phyloP scores from a whole-genome alignment of 1,140 invertebrate species.

The Apis cerana region DNA sequence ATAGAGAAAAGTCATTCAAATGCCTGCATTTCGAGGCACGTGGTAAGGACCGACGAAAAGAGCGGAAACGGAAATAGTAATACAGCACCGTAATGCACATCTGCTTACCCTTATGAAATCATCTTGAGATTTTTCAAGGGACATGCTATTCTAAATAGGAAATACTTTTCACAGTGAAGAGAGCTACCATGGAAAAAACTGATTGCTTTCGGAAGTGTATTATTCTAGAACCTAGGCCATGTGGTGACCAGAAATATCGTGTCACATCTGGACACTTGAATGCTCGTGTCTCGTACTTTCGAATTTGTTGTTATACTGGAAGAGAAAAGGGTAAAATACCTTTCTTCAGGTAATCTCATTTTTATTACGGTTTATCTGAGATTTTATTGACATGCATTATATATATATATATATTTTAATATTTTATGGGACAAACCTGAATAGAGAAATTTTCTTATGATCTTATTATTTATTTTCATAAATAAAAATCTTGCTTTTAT shows the following conservation, averaged over 20 bases:
- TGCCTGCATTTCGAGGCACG: not conserved
- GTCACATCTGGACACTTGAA: constrained; percentile 12
- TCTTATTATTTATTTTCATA: not conserved
- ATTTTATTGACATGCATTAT: too few species aligned
- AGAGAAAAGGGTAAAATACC: constrained; percentile 10
- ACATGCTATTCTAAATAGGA: constrained; percentile 1
- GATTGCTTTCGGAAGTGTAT: constrained; percentile 36
- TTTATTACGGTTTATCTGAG: not conserved
- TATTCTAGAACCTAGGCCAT: constrained; percentile 30
- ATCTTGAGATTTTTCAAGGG: constrained; percentile 35
- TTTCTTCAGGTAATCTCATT: not conserved
- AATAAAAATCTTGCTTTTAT: not conserved
- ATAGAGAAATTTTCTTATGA: not conserved
- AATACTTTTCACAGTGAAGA: constrained; percentile 9
- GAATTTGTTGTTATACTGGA: not conserved
- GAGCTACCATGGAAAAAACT: constrained; percentile 3
- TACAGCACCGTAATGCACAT: constrained; percentile 16
- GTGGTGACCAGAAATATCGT: constrained; percentile 26
- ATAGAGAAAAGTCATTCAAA: not conserved
- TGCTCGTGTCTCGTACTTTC: not conserved
- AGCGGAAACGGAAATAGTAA: constrained; percentile 46
- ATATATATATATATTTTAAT: too few species aligned
- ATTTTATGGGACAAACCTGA: too few species aligned
- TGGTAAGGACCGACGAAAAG: not conserved
- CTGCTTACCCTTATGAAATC: constrained; percentile 36